Conservation (phyloP, 1,140 invertebrate species). For the Diorhabda sublineata region DNA sequence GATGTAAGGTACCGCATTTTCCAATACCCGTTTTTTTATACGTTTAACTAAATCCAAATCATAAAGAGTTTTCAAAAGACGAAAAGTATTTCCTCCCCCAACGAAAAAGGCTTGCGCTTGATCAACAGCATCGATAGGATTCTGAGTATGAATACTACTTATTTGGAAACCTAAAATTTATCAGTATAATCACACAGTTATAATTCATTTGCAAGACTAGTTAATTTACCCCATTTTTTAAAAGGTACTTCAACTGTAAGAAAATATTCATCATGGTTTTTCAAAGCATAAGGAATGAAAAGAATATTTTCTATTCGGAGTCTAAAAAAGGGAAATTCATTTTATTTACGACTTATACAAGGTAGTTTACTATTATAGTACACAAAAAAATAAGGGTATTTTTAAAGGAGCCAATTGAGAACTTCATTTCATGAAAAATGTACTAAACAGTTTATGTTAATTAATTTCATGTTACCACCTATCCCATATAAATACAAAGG, state of each 20-base stretch:
- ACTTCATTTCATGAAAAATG: too few relatives aligned
- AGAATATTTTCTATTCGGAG: conserved; percentile 62
- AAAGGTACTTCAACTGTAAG: conserved; percentile 58
- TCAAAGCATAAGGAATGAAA: conserved; percentile 74
- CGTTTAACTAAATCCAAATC: conserved; percentile 61
- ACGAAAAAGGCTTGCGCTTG: conserved; percentile 68
- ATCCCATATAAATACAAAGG: too few relatives aligned
- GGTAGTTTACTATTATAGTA: too few relatives aligned
- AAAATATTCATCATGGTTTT: conserved; percentile 64
- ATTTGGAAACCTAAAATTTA: conserved; percentile 52
- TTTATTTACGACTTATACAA: too few relatives aligned
- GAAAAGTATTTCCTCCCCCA: conserved; percentile 80
- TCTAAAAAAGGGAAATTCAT: conserved; percentile 48
- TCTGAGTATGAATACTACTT: conserved; percentile 59
- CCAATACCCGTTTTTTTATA: conserved; percentile 60
- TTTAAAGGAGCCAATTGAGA: too few relatives aligned
- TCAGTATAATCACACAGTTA: conserved; percentile 24
- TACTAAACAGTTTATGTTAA: too few relatives aligned
- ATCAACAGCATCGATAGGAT: conserved; percentile 56
- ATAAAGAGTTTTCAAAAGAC: conserved; percentile 67
- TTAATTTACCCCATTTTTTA: conserved; percentile 55
- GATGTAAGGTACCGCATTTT: conserved; percentile 68
- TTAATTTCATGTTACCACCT: too few relatives aligned
- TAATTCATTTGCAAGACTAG: not conserved
- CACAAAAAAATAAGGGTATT: too few relatives aligned